Base-by-base conservation (phyloP, 2,888 invertebrate genomes). In the Amphipoea lucens region DNA sequence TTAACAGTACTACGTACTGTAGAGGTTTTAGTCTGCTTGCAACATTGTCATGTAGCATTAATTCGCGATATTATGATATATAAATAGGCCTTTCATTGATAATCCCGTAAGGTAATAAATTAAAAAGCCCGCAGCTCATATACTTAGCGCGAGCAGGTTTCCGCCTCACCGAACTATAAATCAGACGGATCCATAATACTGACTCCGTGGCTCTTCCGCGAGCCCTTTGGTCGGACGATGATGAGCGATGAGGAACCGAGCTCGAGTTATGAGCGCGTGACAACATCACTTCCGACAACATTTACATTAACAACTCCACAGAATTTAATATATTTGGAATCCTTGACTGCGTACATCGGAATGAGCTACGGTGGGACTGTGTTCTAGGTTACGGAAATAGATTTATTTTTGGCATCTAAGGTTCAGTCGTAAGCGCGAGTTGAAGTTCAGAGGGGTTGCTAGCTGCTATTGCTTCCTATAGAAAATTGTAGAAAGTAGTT, bases 161-260 rank as follows among this genome's bases (percentile, higher is more conserved):
- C 74, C 60, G 66, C n/a, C 62, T 74, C 45, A 51, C 36, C 17
- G n/a, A 36, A 40, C 54, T 23, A 65, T 66, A 57, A 57, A 71
- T 71, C 79, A 68, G 45, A 42, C 69, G 40, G 57, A 74, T 69
- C 51, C 69, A 80, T 81, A 79, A 74, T 84, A 86, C 81, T 88
- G 75, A 78, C 65, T 67, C 45, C 12, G 72, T 45, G 78, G 42
- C 67, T 70, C 78, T 88, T 88, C 84, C 87, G 79, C 77, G 78
- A 84, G 23, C 78, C 42, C 68, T 79, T 63, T 48, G 54, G 82
- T 45, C 45, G 57, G n/a, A 29, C n/a, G 42, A 54, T 78, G 79
- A 78, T 73, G 74, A 84, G 75, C 68, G 81, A 82, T 29, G 80
- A 60, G 72, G 74, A 70, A 42, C 73, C 57, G 68, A 51, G 73